Evolutionary conservation across 1,140 invertebrate genomes (phyloP), one percentile per base, ranked within the genome.

Genomic region (Formica exsecta): DNA sequence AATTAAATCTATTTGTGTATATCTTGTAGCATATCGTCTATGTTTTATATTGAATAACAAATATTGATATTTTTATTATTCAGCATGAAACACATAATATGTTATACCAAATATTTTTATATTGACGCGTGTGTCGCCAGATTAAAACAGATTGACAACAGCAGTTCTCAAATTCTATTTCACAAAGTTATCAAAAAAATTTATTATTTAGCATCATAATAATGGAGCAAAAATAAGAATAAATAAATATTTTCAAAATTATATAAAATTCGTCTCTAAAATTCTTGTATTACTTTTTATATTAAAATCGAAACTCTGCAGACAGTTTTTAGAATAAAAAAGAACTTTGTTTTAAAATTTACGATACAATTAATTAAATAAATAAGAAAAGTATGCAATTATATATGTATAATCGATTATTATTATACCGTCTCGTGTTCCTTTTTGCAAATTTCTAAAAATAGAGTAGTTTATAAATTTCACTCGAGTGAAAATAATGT

Each of bases 181-280:
- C 7, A 22, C 36, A 11, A 62, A 29, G 0, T 38, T 36, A 74
- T 75, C 29, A 22, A 11, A 51, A 71, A 9, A 13, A 73, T 73
- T 32, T 73, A 54, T 54, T 54, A 36, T 29, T 70, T 70, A 48
- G 3, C 19, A n/a, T 32, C 32, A 59, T 25, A 64, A 64, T 62
- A 13, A 29, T 62, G 13, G 22, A 13, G 11, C 5, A 54, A 13
- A n/a, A 2, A 54, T 32, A 4, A 51, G 29, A 36, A 54, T 6
- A 3, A 7, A 8, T 51, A 32, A 1, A 0, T 16, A 48, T 32
- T 44, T 19, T 75, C 8, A 1, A 61, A 29, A 25, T 25, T 59
- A 11, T 25, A 68, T 16, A 38, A 38, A 57, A 74, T 22, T 57
- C 3, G 22, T 41, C 59, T 41, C 4, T 59, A 25, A 0, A 57